Conservation (phyloP, 2,797 vertebrate genomes). For the Diglossa cyanea region DNA sequence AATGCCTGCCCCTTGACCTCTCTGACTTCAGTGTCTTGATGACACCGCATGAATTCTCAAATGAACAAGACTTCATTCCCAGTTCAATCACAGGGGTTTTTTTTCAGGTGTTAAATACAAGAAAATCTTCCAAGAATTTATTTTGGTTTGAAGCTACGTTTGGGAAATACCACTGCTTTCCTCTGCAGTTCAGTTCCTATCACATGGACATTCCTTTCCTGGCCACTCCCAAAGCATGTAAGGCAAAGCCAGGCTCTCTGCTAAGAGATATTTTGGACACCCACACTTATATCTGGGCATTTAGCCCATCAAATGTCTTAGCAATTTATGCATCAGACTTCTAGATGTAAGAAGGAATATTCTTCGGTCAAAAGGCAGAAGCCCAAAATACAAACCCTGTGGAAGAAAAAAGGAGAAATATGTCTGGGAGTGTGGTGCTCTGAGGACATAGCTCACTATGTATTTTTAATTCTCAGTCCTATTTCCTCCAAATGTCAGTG, state of each 20-base stretch:
- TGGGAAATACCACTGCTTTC: not conserved
- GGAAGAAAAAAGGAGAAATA: not conserved
- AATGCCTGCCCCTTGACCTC: not conserved
- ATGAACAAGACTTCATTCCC: not conserved
- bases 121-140: not conserved
- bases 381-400: rapidly evolving
- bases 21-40: not conserved
- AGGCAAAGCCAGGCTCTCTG: not conserved
- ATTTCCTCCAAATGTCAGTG: not conserved
- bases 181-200: not conserved
- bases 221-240: not conserved
- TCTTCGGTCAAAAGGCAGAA: not conserved
- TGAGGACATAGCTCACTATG: not conserved
- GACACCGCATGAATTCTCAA: not conserved
- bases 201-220: not conserved
- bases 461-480: not conserved
- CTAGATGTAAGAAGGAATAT: not conserved
- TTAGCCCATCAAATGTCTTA: not conserved
- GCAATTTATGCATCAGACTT: not conserved
- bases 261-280: not conserved
- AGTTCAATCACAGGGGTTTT: not conserved
- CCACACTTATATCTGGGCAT: not conserved
- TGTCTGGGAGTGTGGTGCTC: rapidly evolving
- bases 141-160: not conserved
- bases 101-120: not conserved